Evolutionary conservation across 35 echinoderm and acorn worm species (phyloP).

Genomic region (Lytechinus pictus): DNA sequence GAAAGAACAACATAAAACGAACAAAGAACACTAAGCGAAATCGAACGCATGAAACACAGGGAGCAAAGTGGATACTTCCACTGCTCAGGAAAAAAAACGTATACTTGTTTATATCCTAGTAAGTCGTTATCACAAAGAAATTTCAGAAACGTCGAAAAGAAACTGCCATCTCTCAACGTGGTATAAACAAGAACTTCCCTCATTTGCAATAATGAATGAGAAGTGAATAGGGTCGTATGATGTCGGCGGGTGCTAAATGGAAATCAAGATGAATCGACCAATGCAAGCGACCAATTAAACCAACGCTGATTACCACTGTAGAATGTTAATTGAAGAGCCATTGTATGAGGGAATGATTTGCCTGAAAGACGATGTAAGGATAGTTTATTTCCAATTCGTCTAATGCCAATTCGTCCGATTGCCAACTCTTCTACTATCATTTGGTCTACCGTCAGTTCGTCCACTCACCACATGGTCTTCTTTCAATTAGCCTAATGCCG

Average conservation of each 20-base stretch:
- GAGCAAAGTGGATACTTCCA: no score
- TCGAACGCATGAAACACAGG: no score
- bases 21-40: no score
- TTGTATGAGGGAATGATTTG: background rate
- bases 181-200: background rate
- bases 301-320: background rate
- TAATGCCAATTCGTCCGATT: no score
- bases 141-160: background rate
- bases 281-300: background rate
- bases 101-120: background rate
- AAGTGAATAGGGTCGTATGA: background rate
- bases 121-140: background rate
- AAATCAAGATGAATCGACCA: slow-evolving; percentile 5
- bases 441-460: no score
- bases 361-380: background rate
- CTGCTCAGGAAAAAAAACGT: no score
- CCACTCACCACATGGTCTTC: no score
- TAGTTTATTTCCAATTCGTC: background rate
- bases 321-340: background rate
- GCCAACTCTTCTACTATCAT: no score
- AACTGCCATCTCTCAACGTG: background rate
- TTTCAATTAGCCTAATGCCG: no score
- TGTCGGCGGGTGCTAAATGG: background rate
- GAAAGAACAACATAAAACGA: no score
- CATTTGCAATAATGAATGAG: background rate